These are phyloP conservation scores for Sussaba pulchella DNA, from an alignment of 2,888 invertebrate genomes.

Conservation along the genomic window DNA sequence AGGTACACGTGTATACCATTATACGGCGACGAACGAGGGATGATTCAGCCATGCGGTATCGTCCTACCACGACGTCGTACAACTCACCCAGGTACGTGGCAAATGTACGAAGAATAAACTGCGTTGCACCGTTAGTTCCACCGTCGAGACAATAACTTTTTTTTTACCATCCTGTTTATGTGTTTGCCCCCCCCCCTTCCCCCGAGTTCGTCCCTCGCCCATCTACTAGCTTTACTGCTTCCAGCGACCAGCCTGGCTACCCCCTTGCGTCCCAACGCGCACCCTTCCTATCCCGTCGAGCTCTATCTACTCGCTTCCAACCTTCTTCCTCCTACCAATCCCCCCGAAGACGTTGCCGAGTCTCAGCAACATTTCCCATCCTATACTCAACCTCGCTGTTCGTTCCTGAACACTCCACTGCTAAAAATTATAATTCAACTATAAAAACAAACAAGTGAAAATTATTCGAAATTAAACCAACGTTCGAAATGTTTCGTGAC, in stretches of 20 bases:
- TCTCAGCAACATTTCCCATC: conserved; percentile 2
- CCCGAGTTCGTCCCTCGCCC: background rate
- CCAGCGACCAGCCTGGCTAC: conserved; percentile 38
- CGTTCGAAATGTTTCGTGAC: conserved; percentile 3
- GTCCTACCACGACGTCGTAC: conserved; percentile 54
- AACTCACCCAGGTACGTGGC: conserved; percentile 23
- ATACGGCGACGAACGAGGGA: conserved; percentile 30
- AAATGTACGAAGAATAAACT: conserved; percentile 43
- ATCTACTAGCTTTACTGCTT: conserved; percentile 46
- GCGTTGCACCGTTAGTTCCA: conserved; percentile 50
- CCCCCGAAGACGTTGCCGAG: conserved; percentile 5
- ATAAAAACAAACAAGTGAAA: conserved; percentile 27
- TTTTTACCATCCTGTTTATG: conserved; percentile 68
- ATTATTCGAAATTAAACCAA: background rate
- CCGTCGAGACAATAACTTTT: conserved; percentile 70
- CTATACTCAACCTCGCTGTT: background rate
- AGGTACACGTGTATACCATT: conserved; percentile 36
- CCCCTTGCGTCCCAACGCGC: conserved; percentile 39
- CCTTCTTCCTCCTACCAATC: background rate
- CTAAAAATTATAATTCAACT: background rate
- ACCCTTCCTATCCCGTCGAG: conserved; percentile 27
- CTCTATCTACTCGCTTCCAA: conserved; percentile 6
- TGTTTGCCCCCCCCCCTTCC: conserved; percentile 60
- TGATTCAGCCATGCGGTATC: conserved; percentile 13
- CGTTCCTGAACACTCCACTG: background rate